Base-by-base conservation (phyloP, 2,113 vertebrate species). In the Etheostoma spectabile region DNA sequence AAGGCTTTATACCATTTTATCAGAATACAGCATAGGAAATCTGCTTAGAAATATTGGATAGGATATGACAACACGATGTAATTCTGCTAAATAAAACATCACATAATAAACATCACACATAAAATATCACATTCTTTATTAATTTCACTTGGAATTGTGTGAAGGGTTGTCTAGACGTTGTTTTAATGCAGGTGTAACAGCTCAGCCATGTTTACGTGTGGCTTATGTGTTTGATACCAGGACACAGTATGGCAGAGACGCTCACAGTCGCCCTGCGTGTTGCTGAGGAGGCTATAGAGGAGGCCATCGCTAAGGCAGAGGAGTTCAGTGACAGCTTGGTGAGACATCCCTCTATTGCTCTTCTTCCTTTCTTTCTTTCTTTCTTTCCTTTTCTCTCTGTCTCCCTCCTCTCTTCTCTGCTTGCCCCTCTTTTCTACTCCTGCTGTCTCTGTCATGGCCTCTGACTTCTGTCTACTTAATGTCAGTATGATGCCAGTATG, bases 251-350 rank as follows among this genome's bases (percentile, higher is more conserved):
- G 96, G 97, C 97, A 94, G 98, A 99, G 90, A 98, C 98, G 0
- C 93, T 99, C 94, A 96, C 97, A 68, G 97, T 98, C 5, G 98
- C 98, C 68, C 93, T 99, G 49, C 96, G 97, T 21, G 98, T 99
- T 83, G 98, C 98, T 82, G 98, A 99, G 82, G 98, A 99, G 89
- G 97, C 98, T 63, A 96, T 99, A 80, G 97, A 99, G 89, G 98
- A 99, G 92, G 98, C 97, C 19, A 99, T 99, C 83, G 94, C 95
- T 70, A 99, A 99, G 88, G 98, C 98, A 15, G 98, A 99, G 80
- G 96, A 96, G 89, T 97, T 95, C 77, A 95, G 95, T 74, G 97
- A 99, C 93, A 98, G 97, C 86, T 94, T 99, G 97, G 98, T 99
- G 95, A 91, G 93, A 74, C 24, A 21, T 45, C 30, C 16, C 7